phyloP scores from a whole-genome alignment of 2,797 vertebrate genomes.

The Halcyon leucocephala region DNA sequence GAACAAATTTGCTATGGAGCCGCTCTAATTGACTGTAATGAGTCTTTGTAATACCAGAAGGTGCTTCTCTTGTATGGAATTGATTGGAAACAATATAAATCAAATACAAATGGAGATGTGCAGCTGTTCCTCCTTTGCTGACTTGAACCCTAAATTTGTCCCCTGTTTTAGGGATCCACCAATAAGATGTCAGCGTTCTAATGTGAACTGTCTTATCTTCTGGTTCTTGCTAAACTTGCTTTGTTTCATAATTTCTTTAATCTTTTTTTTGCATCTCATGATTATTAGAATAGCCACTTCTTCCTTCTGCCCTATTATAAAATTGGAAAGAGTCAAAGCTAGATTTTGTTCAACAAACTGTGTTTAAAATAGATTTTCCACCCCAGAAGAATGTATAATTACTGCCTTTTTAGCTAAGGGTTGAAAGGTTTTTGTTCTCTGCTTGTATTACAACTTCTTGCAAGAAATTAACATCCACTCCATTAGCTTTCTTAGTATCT shows the following conservation, averaged over 20 bases:
- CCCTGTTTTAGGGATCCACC: neutral
- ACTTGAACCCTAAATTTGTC: neutral
- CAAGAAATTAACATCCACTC: neutral
- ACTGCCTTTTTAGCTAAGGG: neutral
- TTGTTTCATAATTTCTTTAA: neutral
- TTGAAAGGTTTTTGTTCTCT: neutral
- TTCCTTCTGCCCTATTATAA: neutral
- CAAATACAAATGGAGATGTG: neutral
- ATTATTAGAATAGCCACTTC: neutral
- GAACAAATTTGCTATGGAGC: neutral
- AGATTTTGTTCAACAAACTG: neutral
- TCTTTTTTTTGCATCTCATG: neutral
- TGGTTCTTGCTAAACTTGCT: neutral
- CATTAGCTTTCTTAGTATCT: neutral
- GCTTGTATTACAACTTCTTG: neutral
- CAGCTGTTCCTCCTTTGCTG: slow-evolving; percentile 19
- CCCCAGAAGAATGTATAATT: neutral
- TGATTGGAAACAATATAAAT: neutral
- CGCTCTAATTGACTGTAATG: neutral
- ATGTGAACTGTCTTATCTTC: neutral
- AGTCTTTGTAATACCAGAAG: slow-evolving; percentile 4
- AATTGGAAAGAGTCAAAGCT: neutral
- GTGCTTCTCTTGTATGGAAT: slow-evolving; percentile 2
- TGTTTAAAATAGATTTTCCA: neutral
- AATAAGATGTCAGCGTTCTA: neutral